Evolutionary conservation across 2,888 invertebrate species (phyloP).

Genomic region (Diaphora mendica): DNA sequence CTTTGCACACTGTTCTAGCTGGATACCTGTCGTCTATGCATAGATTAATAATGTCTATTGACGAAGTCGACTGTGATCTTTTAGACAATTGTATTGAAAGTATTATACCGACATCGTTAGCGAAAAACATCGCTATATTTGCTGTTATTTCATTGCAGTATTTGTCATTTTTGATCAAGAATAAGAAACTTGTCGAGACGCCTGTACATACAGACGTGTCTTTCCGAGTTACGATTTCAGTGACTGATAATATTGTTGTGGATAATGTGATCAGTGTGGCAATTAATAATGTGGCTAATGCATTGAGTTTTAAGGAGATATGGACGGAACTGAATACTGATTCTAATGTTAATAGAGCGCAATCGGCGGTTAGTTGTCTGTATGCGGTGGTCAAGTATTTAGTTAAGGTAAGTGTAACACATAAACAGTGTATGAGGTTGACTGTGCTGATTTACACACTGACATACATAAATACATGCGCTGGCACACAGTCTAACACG

Average conservation of each 20-base stretch:
- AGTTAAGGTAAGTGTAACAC: constrained; percentile 67
- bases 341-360: constrained; percentile 75
- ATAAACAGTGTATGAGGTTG: neutral
- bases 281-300: constrained; percentile 75
- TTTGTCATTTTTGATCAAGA: constrained; percentile 81
- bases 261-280: constrained; percentile 74
- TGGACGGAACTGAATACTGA: constrained; percentile 79
- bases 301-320: constrained; percentile 73
- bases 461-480: neutral
- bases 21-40: constrained; percentile 70
- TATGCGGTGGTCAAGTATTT: constrained; percentile 81
- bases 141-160: constrained; percentile 81
- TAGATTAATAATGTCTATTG: constrained; percentile 66
- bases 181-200: constrained; percentile 80
- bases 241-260: constrained; percentile 73
- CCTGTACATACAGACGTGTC: constrained; percentile 79
- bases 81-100: constrained; percentile 78
- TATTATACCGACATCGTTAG: constrained; percentile 68
- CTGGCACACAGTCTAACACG: neutral
- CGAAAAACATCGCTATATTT: constrained; percentile 75
- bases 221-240: constrained; percentile 65
- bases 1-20: constrained; percentile 71
- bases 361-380: constrained; percentile 82
- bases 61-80: constrained; percentile 77
- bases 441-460: neutral